phyloP scores from a whole-genome alignment of 2,797 vertebrate genomes.

The Caiman crocodilus region DNA sequence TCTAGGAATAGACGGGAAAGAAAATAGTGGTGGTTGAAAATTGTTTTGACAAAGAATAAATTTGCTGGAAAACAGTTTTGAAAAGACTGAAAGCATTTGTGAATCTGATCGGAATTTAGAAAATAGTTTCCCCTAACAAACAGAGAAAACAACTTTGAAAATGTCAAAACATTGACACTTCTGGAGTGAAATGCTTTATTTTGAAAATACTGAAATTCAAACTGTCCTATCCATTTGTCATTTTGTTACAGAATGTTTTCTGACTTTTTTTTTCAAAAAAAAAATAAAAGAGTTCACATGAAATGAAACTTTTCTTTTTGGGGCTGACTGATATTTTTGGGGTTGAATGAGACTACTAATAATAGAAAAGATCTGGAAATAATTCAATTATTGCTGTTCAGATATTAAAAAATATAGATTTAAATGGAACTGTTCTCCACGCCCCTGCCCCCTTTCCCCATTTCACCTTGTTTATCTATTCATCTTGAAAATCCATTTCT shows the following conservation, averaged over 20 bases:
- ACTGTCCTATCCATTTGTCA: neutral
- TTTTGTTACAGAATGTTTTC: constrained; percentile 6
- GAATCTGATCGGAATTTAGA: neutral
- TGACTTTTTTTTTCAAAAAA: neutral
- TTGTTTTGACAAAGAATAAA: constrained; percentile 14
- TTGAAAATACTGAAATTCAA: constrained; percentile 5
- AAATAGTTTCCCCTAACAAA: constrained; percentile 1
- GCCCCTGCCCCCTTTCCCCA: too few relatives aligned
- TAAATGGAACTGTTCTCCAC: too few relatives aligned
- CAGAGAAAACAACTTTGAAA: neutral
- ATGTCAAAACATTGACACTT: neutral
- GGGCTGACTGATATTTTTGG: neutral
- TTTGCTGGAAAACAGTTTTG: neutral
- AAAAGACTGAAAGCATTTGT: constrained; percentile 15
- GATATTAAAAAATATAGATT: too few relatives aligned
- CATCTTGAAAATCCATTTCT: neutral
- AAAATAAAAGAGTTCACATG: neutral
- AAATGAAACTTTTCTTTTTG: neutral
- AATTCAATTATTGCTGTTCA: too few relatives aligned
- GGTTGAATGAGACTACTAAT: too few relatives aligned
- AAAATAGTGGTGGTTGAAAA: accelerated
- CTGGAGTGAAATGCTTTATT: neutral
- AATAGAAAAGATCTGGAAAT: too few relatives aligned
- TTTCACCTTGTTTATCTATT: too few relatives aligned
- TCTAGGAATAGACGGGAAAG: neutral